Base-by-base conservation (phyloP, 2,888 invertebrate genomes). In the Globia sparganii region DNA sequence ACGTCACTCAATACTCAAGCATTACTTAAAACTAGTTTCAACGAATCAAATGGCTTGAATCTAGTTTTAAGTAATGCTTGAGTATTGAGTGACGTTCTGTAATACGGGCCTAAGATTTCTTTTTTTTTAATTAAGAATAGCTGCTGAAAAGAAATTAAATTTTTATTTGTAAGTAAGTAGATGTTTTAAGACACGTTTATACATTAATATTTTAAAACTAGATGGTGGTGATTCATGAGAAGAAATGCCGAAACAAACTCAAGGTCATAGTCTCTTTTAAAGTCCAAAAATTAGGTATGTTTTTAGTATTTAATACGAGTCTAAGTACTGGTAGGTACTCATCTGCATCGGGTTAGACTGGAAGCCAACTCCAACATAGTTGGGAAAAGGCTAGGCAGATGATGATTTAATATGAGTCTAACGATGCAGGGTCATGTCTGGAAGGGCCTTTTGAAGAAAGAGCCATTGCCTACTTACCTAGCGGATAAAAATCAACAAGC, bases 401-500 rank as follows among this genome's bases (percentile, higher is more conserved):
- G n/a, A n/a, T n/a, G n/a, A n/a, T n/a, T n/a, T n/a, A 9, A 53
- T 25, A 1, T 25, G 3, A 53, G 21, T 25, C 53, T 9, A 53
- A 25, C 53, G 25, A 53, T 25, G 25, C 53, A 53, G 25, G 25
- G 9, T 9, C 25, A 8, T 25, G 53, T 53, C 25, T 53, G 53
- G 9, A 53, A 53, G 53, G 25, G 49, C 8, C 11, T 53, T 53
- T n/a, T 4, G 25, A n/a, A 11, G 11, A 53, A 53, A 53, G 4
- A 49, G 21, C 6, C 25, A 53, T 53, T 53, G 53, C 53, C 25
- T 25, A 76, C 91, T 91, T 90, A 95, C 95, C 94, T 9, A 95
- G 83, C 4, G 95, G 94, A 85, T 92, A 95, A 0, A 78, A 79
- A 0, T 87, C 78, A 0, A 91, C 66, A 1, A 95, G 89, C 72